Base-by-base conservation (phyloP, 2,113 vertebrate species). In the Scomber colias region DNA sequence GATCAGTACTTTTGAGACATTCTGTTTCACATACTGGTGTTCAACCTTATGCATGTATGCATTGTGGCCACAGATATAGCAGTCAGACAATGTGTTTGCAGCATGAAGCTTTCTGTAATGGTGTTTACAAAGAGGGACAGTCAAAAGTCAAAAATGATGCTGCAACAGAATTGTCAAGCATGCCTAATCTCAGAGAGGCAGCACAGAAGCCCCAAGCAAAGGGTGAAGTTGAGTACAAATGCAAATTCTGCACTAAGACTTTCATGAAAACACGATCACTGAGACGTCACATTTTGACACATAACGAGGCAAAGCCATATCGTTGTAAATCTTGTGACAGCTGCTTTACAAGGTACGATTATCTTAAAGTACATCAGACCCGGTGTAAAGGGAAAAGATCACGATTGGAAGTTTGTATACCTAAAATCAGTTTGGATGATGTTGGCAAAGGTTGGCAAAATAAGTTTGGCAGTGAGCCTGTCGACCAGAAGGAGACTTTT, bases 251-350 rank as follows among this genome's bases (percentile, higher is more conserved):
- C 77, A 94, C 92, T 0, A 95, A 94, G 75, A 90, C 81, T 3
- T 96, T 96, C 73, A 65, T 89, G 71, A 94, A 94, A 75, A 8
- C 93, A 17, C 85, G 84, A 77, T 88, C 77, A 75, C 77, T 96
- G 40, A 92, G 95, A 44, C 84, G 76, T 46, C 95, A 96, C 80
- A 95, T 96, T 79, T 90, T 95, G 79, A 94, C 93, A 12, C 95
- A 96, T 59, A 96, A 94, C 15, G 95, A 95, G 40, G 95, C 93
- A 4, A 96, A 95, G 30, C 95, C 95, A 1, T 95, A 96, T 85
- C 93, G 90, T n/a, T 96, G 95, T 67, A 94, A 94, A 88, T 71
- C 83, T 46, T 96, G 95, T 78, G 92, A 94, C 48, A 90, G 89
- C 87, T 93, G 92, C 84, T 96, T 94, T 84, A 94, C 94, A 60